Base-by-base conservation (phyloP, 1,140 invertebrate species). In the Gonioctena quinquepunctata region DNA sequence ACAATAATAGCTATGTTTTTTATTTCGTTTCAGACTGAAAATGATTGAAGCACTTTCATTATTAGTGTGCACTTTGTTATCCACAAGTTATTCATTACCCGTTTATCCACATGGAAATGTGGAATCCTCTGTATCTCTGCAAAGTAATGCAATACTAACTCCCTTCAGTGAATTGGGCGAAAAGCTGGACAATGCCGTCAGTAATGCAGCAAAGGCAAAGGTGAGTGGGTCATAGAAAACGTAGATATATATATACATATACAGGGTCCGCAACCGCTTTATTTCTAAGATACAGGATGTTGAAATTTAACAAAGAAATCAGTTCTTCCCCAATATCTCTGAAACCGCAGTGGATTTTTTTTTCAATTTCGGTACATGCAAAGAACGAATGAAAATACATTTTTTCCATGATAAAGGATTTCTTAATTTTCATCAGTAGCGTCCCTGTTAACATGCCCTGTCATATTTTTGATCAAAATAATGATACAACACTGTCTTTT, bases 121-220 rank as follows among this genome's bases (percentile, higher is more conserved):
- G 19, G 28, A 42, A 13, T 19, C 62, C 13, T 50, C 62, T 6
- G 33, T 18, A 52, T 13, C 18, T 49, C 8, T 50, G 3, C 19
- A 49, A 13, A 22, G 49, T 28, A 64, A 42, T 50, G 19, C 16
- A 48, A 69, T 71, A 59, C 50, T 71, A 22, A 66, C 63, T 7
- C 76, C 76, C 22, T 71, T 76, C 5, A 61, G 42, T n/a, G 70
- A 74, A 49, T 7, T 76, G 4, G 69, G 65, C 3, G 76, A 76
- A 52, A 42, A 26, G 16, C 33, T 72, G 3, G 63, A 72, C 28
- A 42, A 63, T 8, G 75, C 73, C 67, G 71, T 77, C 13, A 56
- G 33, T n/a, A 57, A 57, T 57, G 57, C 52, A 2, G 54, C 75
- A 8, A 69, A 72, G 19, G 8, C 69, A 3, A 75, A 77, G 57